Evolutionary conservation across 2,888 invertebrate species (phyloP), one percentile per base, ranked within the genome.

Genomic region (Ormia ochracea): DNA sequence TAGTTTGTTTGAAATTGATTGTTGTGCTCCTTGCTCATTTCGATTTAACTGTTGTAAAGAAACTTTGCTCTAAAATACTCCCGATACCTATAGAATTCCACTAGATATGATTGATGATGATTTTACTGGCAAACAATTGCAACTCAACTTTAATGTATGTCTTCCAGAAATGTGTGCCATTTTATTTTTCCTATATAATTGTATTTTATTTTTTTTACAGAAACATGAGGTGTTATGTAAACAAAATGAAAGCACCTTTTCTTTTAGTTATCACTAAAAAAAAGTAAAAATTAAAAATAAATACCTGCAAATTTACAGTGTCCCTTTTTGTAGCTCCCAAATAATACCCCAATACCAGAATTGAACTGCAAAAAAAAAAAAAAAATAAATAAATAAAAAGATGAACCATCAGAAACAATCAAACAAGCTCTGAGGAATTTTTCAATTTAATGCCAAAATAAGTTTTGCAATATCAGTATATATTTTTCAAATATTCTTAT

Each of bases 391-490:
- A n/a, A n/a, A n/a, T n/a, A n/a, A n/a, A n/a, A n/a, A n/a, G n/a
- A n/a, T n/a, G 14, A 58, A 54, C 4, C 45, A 50, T 48, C 45
- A 75, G 75, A 63, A 74, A 72, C 41, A 75, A 73, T 78, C 52
- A 73, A 74, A 77, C 69, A 74, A 79, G 17, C 61, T 79, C 52
- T 54, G 48, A 87, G 83, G 87, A 88, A 88, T 88, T 87, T 87
- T 87, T 87, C 86, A 87, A 87, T 88, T 87, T 87, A 86, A 87
- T 88, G 88, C 86, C 86, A 86, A 88, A 87, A 87, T 87, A 86
- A 85, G 86, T 87, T 88, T 85, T 82, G 83, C 82, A 82, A 84
- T 83, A 84, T 83, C 86, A 86, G 86, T 84, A 85, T 86, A 79
- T 77, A 82, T 75, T 81, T 72, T 74, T 70, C 76, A 69, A 74